Conservation (phyloP, 2,888 invertebrate genomes). For the Eilema caniola region DNA sequence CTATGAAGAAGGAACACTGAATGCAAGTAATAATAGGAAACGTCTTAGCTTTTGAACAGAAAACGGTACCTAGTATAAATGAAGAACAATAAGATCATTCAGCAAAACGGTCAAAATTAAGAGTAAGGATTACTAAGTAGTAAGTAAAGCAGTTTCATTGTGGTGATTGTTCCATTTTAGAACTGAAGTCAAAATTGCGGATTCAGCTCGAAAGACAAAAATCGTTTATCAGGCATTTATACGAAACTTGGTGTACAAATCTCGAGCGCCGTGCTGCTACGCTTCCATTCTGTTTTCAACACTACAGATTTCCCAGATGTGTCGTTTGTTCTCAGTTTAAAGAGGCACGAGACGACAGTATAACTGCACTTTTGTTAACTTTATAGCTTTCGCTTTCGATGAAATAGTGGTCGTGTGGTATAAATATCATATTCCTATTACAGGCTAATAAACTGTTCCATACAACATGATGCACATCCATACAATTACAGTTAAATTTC, state of each 20-base stretch:
- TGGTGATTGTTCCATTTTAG: not conserved
- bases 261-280: slow-evolving; percentile 43
- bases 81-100: too few species aligned
- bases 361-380: slow-evolving; percentile 50
- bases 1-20: not conserved
- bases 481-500: too few species aligned
- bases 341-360: slow-evolving; percentile 44
- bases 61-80: too few species aligned
- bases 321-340: slow-evolving; percentile 63
- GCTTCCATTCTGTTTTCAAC: slow-evolving; percentile 54
- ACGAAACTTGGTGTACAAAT: slow-evolving; percentile 46
- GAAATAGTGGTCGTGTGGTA: not conserved
- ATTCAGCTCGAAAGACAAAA: slow-evolving; percentile 2
- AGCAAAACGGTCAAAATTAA: not conserved
- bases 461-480: not conserved
- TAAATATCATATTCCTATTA: not conserved
- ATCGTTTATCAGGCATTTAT: slow-evolving; percentile 43
- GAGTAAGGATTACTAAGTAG: not conserved
- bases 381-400: slow-evolving; percentile 1
- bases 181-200: not conserved
- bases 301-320: slow-evolving; percentile 72
- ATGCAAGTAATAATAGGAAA: too few species aligned
- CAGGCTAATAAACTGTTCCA: not conserved
- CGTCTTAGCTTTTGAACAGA: too few species aligned
- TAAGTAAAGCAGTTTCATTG: not conserved